These are phyloP conservation scores for Limnodromus scolopaceus DNA, from an alignment of 2,797 vertebrate genomes.

Conservation along the genomic window DNA sequence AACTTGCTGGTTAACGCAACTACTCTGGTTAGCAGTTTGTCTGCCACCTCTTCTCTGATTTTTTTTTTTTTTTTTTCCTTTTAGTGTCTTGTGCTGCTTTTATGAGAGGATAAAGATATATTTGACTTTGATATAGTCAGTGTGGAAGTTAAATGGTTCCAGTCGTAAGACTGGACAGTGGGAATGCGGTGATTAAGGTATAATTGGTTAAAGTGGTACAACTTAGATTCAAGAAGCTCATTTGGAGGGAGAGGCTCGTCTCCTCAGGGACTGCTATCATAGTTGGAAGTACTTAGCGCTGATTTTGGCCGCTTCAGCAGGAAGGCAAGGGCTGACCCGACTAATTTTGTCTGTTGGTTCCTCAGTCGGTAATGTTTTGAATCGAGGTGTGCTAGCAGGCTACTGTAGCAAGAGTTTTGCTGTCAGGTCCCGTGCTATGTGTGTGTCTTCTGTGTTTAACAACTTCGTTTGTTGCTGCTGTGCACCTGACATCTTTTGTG, in stretches of 20 bases:
- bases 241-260: not conserved
- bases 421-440: not conserved
- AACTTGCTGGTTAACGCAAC: not conserved
- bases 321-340: not conserved
- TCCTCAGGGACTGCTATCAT: not conserved
- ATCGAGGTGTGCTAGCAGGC: not conserved
- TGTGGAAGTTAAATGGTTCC: not conserved
- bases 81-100: not conserved
- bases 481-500: rapidly evolving
- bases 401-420: not conserved
- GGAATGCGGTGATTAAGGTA: not conserved
- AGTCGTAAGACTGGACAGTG: not conserved
- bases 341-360: not conserved
- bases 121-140: not conserved
- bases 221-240: not conserved
- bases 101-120: not conserved
- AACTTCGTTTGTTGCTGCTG: not conserved
- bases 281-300: not conserved
- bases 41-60: not conserved
- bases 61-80: not conserved
- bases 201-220: not conserved
- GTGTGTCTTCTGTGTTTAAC: not conserved
- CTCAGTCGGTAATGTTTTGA: not conserved
- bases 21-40: not conserved
- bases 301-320: not conserved